Percentiles rank a stretch among this genome's conserved stretches.
Conservation (phyloP, 2,113 vertebrate genomes). For the Chauna torquata region DNA sequence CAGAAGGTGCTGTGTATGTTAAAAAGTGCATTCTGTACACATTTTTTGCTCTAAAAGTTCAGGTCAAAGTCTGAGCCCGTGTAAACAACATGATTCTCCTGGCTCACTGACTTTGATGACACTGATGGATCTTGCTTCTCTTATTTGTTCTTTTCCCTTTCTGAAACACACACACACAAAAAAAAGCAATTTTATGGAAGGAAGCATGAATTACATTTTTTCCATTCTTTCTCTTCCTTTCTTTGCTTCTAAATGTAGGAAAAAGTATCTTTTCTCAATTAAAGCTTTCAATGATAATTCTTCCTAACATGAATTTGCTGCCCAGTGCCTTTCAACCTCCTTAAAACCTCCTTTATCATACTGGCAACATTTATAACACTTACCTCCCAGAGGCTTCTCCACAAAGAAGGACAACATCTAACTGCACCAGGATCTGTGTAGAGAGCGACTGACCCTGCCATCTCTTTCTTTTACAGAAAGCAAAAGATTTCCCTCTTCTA, state of each 20-base stretch:
- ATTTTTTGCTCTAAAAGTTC: slow-evolving; percentile 1
- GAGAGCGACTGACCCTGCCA: neutral
- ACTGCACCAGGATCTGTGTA: neutral
- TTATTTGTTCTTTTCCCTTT: neutral
- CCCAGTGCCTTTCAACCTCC: neutral
- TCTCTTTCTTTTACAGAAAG: neutral
- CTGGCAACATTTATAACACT: neutral
- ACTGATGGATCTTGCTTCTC: neutral
- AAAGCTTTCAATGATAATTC: neutral
- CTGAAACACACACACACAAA: neutral
- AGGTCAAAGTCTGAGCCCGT: neutral
- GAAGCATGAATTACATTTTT: neutral
- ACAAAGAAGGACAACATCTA: neutral
- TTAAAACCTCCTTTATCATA: neutral
- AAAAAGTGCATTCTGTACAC: neutral
- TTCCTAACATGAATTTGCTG: neutral
- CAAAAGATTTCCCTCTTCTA: neutral
- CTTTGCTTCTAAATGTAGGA: neutral
- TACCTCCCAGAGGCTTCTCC: neutral
- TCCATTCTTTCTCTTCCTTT: neutral
- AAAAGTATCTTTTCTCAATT: neutral
- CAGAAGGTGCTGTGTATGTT: neutral
- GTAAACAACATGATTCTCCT: neutral
- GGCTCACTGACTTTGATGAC: neutral
- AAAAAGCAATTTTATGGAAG: neutral